A percentile compares a stretch with the other conserved stretches of the same genome.
phyloP scores from a whole-genome alignment of 2,797 vertebrate genomes.

The Chrysocyon brachyurus region DNA sequence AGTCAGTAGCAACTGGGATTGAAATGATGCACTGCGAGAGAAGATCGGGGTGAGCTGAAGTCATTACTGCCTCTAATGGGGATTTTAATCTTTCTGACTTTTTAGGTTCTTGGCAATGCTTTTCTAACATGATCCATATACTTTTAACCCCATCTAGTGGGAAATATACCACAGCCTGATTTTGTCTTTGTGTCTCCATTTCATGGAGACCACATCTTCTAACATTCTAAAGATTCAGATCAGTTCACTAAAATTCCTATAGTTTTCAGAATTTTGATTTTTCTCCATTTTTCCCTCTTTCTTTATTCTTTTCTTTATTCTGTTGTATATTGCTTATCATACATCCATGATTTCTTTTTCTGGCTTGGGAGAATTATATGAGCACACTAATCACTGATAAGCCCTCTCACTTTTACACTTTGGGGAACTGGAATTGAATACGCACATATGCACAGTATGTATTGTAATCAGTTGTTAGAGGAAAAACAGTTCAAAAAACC shows the following conservation, averaged over 20 bases:
- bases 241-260: not conserved
- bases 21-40: not conserved
- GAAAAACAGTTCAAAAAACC: not conserved
- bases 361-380: not conserved
- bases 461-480: not conserved
- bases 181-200: not conserved
- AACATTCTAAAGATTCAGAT: not conserved
- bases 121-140: not conserved
- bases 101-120: no score
- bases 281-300: not conserved
- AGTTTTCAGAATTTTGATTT: not conserved
- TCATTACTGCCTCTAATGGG: not conserved
- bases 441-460: not conserved
- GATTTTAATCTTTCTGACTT: not conserved
- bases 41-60: rapidly evolving
- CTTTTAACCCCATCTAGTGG: not conserved
- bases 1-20: not conserved
- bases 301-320: not conserved
- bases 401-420: no score
- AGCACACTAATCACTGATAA: not conserved
- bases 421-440: not conserved
- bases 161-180: not conserved
- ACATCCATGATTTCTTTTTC: not conserved
- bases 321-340: not conserved
- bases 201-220: not conserved